A percentile compares a stretch with the other conserved stretches of the same genome.
Evolutionary conservation across 2,113 vertebrate species (phyloP).

Genomic region (Aphelocoma coerulescens): DNA sequence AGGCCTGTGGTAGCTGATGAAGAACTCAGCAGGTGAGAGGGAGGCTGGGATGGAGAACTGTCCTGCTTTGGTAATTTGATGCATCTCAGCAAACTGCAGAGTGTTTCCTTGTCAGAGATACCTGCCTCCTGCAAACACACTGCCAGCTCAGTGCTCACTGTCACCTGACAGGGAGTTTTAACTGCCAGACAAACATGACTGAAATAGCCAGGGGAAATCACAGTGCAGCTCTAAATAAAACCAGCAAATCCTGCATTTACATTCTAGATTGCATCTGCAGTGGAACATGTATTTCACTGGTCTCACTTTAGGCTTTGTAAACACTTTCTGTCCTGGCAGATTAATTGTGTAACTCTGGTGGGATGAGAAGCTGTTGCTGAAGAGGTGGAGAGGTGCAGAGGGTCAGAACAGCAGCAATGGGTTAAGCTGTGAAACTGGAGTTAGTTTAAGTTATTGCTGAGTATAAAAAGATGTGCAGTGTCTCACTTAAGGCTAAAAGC

Average conservation of each 20-base stretch:
- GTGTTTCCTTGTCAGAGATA: neutral
- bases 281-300: neutral
- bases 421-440: neutral
- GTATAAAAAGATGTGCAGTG: neutral
- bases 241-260: neutral
- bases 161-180: neutral
- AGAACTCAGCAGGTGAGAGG: neutral
- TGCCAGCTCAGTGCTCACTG: neutral
- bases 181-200: neutral
- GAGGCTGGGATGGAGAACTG: neutral
- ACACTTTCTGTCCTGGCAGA: neutral
- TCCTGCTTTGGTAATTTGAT: neutral
- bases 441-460: neutral
- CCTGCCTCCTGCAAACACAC: neutral
- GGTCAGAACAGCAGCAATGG: neutral
- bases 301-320: neutral
- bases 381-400: neutral
- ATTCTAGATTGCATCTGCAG: neutral
- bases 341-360: neutral
- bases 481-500: neutral
- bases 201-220: neutral
- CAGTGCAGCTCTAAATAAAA: neutral
- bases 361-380: neutral
- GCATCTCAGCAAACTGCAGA: neutral
- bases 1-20: neutral